Evolutionary conservation across 2,113 vertebrate species (phyloP), one percentile per base, ranked within the genome.

Genomic region (Bufo bufo): DNA sequence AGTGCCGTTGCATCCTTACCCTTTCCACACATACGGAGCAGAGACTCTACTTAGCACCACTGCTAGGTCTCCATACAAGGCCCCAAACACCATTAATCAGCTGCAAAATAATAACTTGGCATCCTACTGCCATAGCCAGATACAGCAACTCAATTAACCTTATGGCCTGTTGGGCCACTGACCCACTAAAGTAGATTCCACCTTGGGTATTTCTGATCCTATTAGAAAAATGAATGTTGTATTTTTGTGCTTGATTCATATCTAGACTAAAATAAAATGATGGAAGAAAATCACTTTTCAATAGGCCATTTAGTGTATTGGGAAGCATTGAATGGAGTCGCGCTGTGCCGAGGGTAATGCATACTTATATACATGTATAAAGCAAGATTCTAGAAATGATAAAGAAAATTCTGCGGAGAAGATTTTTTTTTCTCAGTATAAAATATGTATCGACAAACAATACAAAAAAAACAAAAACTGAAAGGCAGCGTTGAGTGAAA

Each of bases 71-170:
- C 75, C 75, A 45, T 12, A 45, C 75, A 69, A 66, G 74, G 75
- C 56, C 75, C 58, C 59, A 54, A 77, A 49, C 47, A 86, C 74
- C 75, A 86, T 86, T 79, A 86, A 79, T 86, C 85, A 86, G 71
- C 72, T 6, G 56, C 84, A 77, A 61, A 77, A 59, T 85, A 85
- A 79, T 63, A 78, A 63, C 75, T 77, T 56, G 33, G 20, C 43
- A 86, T 20, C 49, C 59, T 63, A 66, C 75, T 86, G 19, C n/a
- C 45, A 78, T 79, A 66, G 13, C 75, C 20, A 66, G 45, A 54
- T 66, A 78, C 75, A 23, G 56, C 72, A 78, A 77, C 85, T 79
- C 85, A 66, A 86, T 79, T 86, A 79, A 86, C 74, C 72, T 77
- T 52, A 66, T 52, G 59, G 75, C 75, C 74, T 20, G 7, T 10